Percentiles rank a stretch among this genome's conserved stretches.
phyloP scores from a whole-genome alignment of 2,797 vertebrate genomes.

The Austrolebias charrua region DNA sequence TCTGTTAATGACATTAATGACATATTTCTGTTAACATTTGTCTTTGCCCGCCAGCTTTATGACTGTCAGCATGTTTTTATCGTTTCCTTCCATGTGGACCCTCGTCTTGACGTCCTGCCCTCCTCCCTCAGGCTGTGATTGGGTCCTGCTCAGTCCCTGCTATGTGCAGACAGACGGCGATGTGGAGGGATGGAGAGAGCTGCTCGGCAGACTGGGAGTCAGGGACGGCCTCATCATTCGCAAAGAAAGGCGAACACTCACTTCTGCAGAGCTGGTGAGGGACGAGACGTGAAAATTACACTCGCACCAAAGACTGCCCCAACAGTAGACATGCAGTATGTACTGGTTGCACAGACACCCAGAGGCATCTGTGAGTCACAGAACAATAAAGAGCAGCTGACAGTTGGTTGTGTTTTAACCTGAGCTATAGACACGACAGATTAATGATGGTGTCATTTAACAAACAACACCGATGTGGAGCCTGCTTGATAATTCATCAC shows the following conservation, averaged over 20 bases:
- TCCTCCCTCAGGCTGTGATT: constrained; percentile 73
- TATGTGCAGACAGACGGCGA: constrained; percentile 76
- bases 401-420: constrained; percentile 42
- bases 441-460: constrained; percentile 8
- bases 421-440: constrained; percentile 16
- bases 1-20: neutral
- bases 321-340: constrained; percentile 41
- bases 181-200: constrained; percentile 75
- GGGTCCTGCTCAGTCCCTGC: constrained; percentile 76
- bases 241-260: constrained; percentile 73
- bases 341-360: constrained; percentile 55
- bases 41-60: neutral
- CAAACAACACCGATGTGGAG: neutral
- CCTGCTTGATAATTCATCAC: constrained; percentile 3
- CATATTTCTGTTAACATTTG: neutral
- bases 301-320: neutral
- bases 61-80: neutral
- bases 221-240: constrained; percentile 79
- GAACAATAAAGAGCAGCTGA: constrained; percentile 34
- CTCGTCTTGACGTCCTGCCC: neutral
- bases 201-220: constrained; percentile 77
- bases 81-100: neutral
- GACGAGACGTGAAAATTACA: neutral
- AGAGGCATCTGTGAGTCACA: constrained; percentile 35
- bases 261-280: constrained; percentile 75